Conservation (phyloP, 2,113 vertebrate genomes). For the Prunella fulvescens region DNA sequence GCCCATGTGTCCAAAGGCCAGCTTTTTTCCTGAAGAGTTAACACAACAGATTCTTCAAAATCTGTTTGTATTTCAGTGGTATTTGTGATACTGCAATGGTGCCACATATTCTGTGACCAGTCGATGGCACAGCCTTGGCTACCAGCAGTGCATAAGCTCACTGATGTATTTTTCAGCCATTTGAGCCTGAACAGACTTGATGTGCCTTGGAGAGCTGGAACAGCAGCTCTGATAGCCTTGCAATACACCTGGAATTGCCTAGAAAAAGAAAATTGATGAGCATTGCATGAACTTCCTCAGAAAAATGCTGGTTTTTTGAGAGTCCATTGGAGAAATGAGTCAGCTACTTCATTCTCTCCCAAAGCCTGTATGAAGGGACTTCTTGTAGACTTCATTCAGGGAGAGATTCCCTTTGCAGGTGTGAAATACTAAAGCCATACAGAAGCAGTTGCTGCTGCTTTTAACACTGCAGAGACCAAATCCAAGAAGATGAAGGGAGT, state of each 20-base stretch:
- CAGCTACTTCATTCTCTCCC: background rate
- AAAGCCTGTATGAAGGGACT: background rate
- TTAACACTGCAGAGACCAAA: background rate
- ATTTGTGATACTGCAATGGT: background rate
- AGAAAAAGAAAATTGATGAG: background rate
- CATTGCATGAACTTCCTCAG: background rate
- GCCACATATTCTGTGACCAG: accelerated
- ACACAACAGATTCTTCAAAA: background rate
- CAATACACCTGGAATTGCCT: background rate
- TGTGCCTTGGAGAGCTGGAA: background rate
- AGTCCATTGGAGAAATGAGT: background rate
- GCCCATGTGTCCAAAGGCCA: background rate
- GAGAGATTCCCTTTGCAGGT: background rate
- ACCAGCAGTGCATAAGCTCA: background rate
- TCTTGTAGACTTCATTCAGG: background rate
- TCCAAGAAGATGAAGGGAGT: background rate
- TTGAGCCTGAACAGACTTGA: background rate
- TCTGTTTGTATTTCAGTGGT: background rate
- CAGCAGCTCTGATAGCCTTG: background rate
- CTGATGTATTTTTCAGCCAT: background rate
- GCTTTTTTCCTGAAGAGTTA: background rate
- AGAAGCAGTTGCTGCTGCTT: background rate
- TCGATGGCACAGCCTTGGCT: background rate
- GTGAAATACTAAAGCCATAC: background rate
- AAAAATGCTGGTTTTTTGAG: background rate